These are phyloP conservation scores for Suncus etruscus DNA, from an alignment of 2,113 vertebrate species.

Conservation along the genomic window DNA sequence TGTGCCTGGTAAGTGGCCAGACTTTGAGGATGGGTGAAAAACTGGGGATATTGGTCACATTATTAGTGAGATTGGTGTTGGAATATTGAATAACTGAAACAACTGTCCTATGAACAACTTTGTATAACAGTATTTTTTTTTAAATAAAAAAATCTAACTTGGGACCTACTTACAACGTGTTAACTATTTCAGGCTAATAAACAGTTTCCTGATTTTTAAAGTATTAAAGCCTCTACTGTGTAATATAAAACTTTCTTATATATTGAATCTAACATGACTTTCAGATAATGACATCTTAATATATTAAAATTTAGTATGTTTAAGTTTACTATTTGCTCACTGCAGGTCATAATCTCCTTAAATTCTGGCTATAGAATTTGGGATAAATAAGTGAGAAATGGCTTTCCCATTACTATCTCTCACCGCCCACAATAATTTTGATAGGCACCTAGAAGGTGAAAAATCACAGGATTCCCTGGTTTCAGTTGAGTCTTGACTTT, in stretches of 20 bases:
- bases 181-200: neutral
- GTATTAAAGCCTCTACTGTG: neutral
- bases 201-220: neutral
- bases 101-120: too few species aligned
- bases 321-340: constrained; percentile 5
- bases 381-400: neutral
- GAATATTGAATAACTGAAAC: too few species aligned
- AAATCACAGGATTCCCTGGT: neutral
- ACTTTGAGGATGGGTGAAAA: too few species aligned
- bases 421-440: neutral
- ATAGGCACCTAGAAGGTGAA: constrained; percentile 1
- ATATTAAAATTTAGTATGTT: neutral
- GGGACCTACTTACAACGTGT: neutral
- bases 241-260: neutral
- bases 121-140: too few species aligned
- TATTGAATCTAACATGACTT: neutral
- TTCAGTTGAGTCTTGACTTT: constrained; percentile 6
- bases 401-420: constrained; percentile 12
- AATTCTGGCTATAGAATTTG: neutral
- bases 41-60: too few species aligned
- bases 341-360: neutral
- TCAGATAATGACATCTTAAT: neutral
- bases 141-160: neutral
- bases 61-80: too few species aligned
- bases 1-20: too few species aligned